Base-by-base conservation (phyloP, 2,113 vertebrate species). In the Chelonoidis abingdonii region DNA sequence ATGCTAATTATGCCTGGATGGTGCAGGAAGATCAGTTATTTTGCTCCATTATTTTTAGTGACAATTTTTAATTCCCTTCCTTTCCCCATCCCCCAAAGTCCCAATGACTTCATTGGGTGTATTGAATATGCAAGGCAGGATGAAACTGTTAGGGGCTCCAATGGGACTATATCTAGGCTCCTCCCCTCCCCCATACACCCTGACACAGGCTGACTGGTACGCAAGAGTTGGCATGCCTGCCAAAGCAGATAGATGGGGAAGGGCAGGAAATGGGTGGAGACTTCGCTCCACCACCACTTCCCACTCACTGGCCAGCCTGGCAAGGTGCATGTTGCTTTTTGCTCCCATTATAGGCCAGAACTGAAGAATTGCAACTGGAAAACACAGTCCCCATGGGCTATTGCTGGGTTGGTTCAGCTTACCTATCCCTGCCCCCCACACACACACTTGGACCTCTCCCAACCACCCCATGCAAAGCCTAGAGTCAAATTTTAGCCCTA, bases 41-140 rank as follows among this genome's bases (percentile, higher is more conserved):
- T 97, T 95, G 85, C 92, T 72, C 85, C 24, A 7, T 91, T 72
- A 96, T 96, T 97, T 96, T 93, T 85, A 89, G 96, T 97, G 93
- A 94, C 50, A 92, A 95, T 95, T 94, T 97, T 97, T 95, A 97
- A 97, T 97, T 96, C 95, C 96, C 95, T 93, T 53, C 4, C 35
- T 91, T 88, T 85, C 10, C 0, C 83, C 65, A n/a, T 69, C 17
- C 31, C 87, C 27, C 4, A 38, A 92, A 80, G 17, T 93, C 76
- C 21, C 2, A 1, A 47, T 19, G 95, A 86, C 96, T 96, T 97
- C 93, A 69, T 21, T 69, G 17, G 35, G 16, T 69, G 19, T 76
- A 84, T 84, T 91, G 83, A 89, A 93, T 59, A 94, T 91, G 78
- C 84, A 81, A 24, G 75, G 72, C 62, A 84, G 90, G 75, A 31